Evolutionary conservation across 2,888 invertebrate genomes (phyloP).

Genomic region (Labia minor): DNA sequence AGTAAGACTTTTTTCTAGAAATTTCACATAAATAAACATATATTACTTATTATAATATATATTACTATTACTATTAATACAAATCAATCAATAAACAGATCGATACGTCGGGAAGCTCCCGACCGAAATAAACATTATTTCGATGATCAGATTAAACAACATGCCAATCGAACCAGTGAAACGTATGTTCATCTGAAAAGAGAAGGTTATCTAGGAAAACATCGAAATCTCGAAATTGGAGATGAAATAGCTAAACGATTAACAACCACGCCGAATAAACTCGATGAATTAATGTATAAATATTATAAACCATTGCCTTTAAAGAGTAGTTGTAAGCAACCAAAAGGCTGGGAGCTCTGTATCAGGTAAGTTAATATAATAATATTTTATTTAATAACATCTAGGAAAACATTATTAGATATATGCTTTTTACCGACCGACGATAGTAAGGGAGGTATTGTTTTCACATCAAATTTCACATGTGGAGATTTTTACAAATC

Average conservation of each 20-base stretch:
- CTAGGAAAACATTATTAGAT: too few species aligned
- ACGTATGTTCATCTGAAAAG: not conserved
- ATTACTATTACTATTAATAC: too few species aligned
- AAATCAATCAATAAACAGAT: too few species aligned
- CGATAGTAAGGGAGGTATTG: too few species aligned
- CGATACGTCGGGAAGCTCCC: not conserved
- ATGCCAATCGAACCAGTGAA: slow-evolving; percentile 38
- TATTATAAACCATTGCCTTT: not conserved
- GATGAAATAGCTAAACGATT: not conserved
- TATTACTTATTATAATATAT: too few species aligned
- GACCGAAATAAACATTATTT: not conserved
- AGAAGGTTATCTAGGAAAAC: not conserved
- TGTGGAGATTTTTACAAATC: too few species aligned
- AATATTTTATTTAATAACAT: too few species aligned
- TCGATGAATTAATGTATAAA: not conserved
- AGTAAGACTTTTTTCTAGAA: too few species aligned
- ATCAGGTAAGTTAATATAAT: not conserved
- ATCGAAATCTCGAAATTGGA: not conserved
- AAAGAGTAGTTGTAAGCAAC: not conserved
- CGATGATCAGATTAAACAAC: not conserved
- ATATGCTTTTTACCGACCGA: too few species aligned
- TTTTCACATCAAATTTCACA: too few species aligned
- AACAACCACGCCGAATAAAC: not conserved
- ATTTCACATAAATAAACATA: too few species aligned
- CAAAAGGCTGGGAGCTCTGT: not conserved